Percentiles rank a stretch among this genome's conserved stretches.
These are phyloP conservation scores for Coreoperca whiteheadi DNA, from an alignment of 2,113 vertebrate species.

Conservation along the genomic window DNA sequence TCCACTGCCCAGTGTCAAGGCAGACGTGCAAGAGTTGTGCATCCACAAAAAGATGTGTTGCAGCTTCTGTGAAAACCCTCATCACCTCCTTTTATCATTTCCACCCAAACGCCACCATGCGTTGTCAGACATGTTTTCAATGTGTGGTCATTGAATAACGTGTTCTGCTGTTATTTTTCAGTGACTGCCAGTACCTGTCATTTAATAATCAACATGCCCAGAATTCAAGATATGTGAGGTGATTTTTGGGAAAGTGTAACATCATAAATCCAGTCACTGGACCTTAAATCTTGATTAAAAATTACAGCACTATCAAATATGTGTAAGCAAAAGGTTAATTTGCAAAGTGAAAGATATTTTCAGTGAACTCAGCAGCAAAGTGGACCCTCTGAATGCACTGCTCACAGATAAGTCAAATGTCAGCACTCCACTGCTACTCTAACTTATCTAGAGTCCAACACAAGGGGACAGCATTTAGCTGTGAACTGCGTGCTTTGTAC, in stretches of 20 bases:
- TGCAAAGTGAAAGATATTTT: background rate
- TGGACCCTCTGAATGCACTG: background rate
- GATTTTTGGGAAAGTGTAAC: background rate
- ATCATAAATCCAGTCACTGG: background rate
- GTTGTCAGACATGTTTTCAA: background rate
- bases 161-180: background rate
- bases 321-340: background rate
- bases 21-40: background rate
- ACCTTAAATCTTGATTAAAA: background rate
- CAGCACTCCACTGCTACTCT: background rate
- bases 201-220: background rate
- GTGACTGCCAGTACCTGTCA: background rate
- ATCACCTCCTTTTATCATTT: background rate
- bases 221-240: background rate
- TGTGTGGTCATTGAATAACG: background rate
- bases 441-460: conserved; percentile 39
- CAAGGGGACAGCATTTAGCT: conserved; percentile 77
- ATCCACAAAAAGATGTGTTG: background rate
- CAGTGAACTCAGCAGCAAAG: background rate
- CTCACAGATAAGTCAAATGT: background rate
- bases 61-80: conserved; percentile 1
- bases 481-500: background rate
- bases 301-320: background rate
- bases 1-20: conserved; percentile 27
- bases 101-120: background rate